Percentiles rank a stretch among this genome's conserved stretches.
Evolutionary conservation across 1,140 invertebrate species (phyloP).

Genomic region (Anoplolepis gracilipes): DNA sequence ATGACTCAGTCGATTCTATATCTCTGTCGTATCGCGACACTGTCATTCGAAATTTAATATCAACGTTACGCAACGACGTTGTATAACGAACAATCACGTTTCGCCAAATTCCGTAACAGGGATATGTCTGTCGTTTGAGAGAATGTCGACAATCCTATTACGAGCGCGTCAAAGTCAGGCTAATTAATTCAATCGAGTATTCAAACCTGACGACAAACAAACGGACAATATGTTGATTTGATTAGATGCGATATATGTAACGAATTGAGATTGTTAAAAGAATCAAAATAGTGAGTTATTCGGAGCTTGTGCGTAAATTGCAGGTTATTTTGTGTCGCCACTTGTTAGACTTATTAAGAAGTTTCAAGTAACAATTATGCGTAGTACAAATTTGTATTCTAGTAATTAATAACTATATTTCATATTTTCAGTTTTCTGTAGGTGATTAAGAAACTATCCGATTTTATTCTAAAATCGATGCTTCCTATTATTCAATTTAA

Average conservation of each 20-base stretch:
- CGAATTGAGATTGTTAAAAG: background rate
- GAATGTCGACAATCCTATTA: background rate
- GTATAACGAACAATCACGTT: constrained; percentile 53
- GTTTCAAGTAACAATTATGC: constrained; percentile 1
- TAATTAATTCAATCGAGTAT: constrained; percentile 68
- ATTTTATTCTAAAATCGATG: background rate
- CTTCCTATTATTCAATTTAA: background rate
- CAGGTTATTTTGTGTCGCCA: background rate
- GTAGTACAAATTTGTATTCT: background rate
- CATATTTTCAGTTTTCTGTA: background rate
- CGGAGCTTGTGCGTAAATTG: background rate
- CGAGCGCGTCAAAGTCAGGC: constrained; percentile 42
- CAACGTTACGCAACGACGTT: constrained; percentile 20
- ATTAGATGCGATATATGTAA: constrained; percentile 35
- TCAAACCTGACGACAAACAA: constrained; percentile 37
- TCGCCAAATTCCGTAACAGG: constrained; percentile 36
- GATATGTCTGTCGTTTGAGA: constrained; percentile 9
- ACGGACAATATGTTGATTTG: constrained; percentile 55
- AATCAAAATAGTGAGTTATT: constrained; percentile 46
- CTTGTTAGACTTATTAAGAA: constrained; percentile 22
- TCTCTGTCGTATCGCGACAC: background rate
- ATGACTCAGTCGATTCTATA: background rate
- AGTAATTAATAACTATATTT: background rate
- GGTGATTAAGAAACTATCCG: background rate
- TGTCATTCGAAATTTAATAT: constrained; percentile 31